phyloP scores from a whole-genome alignment of 2,797 vertebrate species.

The Leptodactylus fallax region DNA sequence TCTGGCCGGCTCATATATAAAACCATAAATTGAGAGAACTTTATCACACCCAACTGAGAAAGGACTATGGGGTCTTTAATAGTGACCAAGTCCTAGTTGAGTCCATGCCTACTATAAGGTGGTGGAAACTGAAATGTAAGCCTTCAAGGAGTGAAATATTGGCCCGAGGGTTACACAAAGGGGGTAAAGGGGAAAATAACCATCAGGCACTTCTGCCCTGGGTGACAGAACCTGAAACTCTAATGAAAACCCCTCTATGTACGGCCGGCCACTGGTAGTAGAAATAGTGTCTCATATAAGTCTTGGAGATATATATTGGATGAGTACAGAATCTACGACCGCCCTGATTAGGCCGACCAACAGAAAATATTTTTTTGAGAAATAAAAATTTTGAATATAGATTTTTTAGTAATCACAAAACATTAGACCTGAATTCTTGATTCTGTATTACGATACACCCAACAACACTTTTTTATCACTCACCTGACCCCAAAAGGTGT shows the following conservation, averaged over 20 bases:
- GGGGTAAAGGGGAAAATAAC: not conserved
- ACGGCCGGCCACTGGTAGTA: not conserved
- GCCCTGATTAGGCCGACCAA: not conserved
- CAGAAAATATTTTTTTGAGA: not conserved
- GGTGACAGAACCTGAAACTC: not conserved
- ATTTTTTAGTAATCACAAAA: not conserved
- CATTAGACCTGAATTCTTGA: not conserved
- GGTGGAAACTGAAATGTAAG: no score
- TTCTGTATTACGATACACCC: not conserved
- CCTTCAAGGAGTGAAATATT: no score
- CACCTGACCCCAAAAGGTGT: slow-evolving; percentile 12
- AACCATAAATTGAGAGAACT: not conserved
- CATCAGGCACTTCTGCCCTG: not conserved
- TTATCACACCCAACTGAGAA: not conserved
- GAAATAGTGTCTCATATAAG: not conserved
- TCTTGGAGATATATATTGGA: not conserved
- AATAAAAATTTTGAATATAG: not conserved
- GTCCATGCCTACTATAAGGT: no score
- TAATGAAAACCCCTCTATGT: not conserved
- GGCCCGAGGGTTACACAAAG: not conserved
- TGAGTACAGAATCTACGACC: not conserved
- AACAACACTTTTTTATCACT: not conserved
- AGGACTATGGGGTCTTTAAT: not conserved
- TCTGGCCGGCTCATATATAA: no score
- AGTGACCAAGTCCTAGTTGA: not conserved